phyloP scores from a whole-genome alignment of 2,888 invertebrate genomes.

The Drosophila mimetica region DNA sequence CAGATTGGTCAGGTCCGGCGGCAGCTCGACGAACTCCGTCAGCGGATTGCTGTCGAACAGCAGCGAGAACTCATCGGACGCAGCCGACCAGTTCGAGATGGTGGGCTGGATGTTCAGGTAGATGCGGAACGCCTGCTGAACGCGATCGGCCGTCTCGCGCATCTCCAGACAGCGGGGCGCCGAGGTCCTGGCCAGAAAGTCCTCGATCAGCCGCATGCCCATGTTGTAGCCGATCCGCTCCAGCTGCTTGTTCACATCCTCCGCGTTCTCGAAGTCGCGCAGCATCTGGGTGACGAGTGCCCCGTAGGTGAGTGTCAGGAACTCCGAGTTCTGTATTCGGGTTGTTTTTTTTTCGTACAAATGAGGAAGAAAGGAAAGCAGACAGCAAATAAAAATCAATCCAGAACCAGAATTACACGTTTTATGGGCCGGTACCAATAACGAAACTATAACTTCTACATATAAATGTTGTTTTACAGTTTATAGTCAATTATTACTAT shows the following conservation, averaged over 20 bases:
- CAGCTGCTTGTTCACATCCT: constrained; percentile 98
- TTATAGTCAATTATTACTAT: constrained; percentile 22
- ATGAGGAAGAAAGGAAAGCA: constrained; percentile 30
- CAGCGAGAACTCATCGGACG: constrained; percentile 98
- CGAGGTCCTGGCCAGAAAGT: constrained; percentile 96
- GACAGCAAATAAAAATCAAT: constrained; percentile 32
- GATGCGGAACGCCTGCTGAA: constrained; percentile 91
- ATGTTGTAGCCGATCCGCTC: constrained; percentile 99
- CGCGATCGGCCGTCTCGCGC: constrained; percentile 98
- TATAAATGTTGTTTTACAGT: constrained; percentile 2
- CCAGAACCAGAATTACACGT: constrained; percentile 20
- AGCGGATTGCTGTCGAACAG: constrained; percentile 97
- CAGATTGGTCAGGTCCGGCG: constrained; percentile 91
- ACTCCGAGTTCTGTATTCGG: constrained; percentile 95
- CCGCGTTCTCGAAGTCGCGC: constrained; percentile 97
- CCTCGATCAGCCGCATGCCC: constrained; percentile 98
- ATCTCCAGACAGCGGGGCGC: constrained; percentile 97
- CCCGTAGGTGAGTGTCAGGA: constrained; percentile 98
- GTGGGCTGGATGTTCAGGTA: constrained; percentile 96
- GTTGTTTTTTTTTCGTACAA: constrained; percentile 23
- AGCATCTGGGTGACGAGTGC: constrained; percentile 98
- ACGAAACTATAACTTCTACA: not conserved
- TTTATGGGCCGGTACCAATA: constrained; percentile 7
- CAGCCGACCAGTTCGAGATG: constrained; percentile 96
- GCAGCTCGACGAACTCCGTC: constrained; percentile 98